Percentiles rank a stretch among this genome's conserved stretches.
These are phyloP conservation scores for Drosophila kanapiae DNA, from an alignment of 1,140 invertebrate species.

Conservation along the genomic window DNA sequence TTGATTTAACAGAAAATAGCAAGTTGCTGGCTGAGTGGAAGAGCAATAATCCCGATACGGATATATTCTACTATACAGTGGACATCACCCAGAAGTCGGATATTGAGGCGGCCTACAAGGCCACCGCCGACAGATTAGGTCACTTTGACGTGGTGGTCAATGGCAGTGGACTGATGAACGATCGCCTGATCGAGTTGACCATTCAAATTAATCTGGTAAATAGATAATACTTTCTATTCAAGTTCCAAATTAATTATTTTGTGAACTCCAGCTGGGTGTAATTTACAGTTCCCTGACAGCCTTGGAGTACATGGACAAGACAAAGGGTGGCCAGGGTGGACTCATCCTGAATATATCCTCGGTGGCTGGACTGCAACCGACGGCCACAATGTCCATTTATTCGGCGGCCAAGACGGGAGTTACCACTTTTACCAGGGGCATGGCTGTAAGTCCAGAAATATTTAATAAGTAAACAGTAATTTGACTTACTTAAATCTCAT, in stretches of 20 bases:
- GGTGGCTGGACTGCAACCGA: slow-evolving; percentile 86
- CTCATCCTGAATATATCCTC: slow-evolving; percentile 89
- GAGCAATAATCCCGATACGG: slow-evolving; percentile 12
- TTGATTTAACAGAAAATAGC: slow-evolving; percentile 55
- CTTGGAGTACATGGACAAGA: slow-evolving; percentile 86
- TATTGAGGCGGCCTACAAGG: slow-evolving; percentile 64
- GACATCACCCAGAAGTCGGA: slow-evolving; percentile 65
- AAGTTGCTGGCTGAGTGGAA: slow-evolving; percentile 45
- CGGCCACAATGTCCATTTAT: slow-evolving; percentile 80
- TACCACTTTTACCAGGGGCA: slow-evolving; percentile 84
- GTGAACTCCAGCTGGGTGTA: slow-evolving; percentile 52
- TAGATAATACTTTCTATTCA: no score
- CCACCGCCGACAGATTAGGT: slow-evolving; percentile 18
- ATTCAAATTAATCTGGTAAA: slow-evolving; percentile 69
- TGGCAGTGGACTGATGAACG: slow-evolving; percentile 70
- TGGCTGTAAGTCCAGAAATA: slow-evolving; percentile 49
- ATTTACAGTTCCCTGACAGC: slow-evolving; percentile 65
- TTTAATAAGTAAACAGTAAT: neutral
- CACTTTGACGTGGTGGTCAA: slow-evolving; percentile 75
- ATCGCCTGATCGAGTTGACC: slow-evolving; percentile 53
- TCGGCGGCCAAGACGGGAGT: slow-evolving; percentile 85
- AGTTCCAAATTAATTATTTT: neutral
- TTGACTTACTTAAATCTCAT: no score
- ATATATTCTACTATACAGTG: slow-evolving; percentile 54
- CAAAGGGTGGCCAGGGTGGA: slow-evolving; percentile 87